Evolutionary conservation across 2,113 vertebrate genomes (phyloP), one percentile per base, ranked within the genome.

Genomic region (Podiceps cristatus): DNA sequence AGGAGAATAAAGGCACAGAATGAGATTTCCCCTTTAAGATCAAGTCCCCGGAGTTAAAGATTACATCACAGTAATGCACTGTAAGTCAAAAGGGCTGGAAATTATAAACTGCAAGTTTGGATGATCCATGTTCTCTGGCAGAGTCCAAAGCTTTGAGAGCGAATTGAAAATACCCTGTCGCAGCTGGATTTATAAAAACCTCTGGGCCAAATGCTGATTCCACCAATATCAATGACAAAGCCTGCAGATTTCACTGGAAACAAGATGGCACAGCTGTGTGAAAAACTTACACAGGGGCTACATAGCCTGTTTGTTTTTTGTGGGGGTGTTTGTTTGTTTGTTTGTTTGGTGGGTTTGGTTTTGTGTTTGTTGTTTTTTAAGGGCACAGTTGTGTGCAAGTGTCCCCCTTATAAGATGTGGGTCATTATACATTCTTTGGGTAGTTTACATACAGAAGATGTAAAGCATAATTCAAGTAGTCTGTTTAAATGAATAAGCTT

Each of bases 401-500:
- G 9, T 62, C 25, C 50, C 56, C 66, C 25, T 59, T 50, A 44
- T 1, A 84, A 86, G 72, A 74, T 50, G 24, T 20, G 52, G 40
- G 33, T 93, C 83, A 24, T 68, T 64, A 50, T 18, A 29, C 0
- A 0, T 85, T 72, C 6, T n/a, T 19, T 8, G 25, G 72, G 58
- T 27, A 68, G 60, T 72, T 87, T 62, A 52, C 16, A 14, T 13
- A 76, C 53, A 27, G 53, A 66, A 78, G 66, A 82, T 55, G 33
- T 80, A 60, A 68, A 94, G 53, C 58, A 45, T 10, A 66, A 76
- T 50, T 37, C 59, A 68, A 91, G 79, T 22, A 78, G 37, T 56
- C 83, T 86, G 40, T 52, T 86, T n/a, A 66, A 94, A 81, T 95
- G 47, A 86, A 77, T 74, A 55, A 82, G 58, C 81, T 82, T 74